Base-by-base conservation (phyloP, 1,140 invertebrate genomes). In the Drosophila micromelanica region DNA sequence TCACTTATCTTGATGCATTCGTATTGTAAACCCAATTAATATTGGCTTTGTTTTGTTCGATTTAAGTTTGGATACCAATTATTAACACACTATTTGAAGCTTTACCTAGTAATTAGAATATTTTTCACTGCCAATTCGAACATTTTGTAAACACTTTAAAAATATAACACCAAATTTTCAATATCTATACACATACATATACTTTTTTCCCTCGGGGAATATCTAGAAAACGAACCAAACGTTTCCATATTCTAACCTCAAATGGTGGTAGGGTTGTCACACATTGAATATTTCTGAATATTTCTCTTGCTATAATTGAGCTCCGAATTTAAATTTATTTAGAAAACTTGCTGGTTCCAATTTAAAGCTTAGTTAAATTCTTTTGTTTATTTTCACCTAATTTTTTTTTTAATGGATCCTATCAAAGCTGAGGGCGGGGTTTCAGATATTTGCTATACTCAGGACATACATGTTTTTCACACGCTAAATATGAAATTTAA, bases 31-130 rank as follows among this genome's bases (percentile, higher is more conserved):
- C 15, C 46, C 30, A 55, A 56, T 37, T 56, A 64, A 49, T n/a
- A 56, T 71, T 64, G 60, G 51, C 68, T 27, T 55, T 56, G 52
- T 37, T 57, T 70, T 30, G 12, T n/a, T 40, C 57, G n/a, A 37
- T 49, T 57, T 12, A 12, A 6, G 52, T 48, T 51, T 23, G 8
- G 5, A 35, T 35, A 27, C 27, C 4, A 0, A 5, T 6, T 27
- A 37, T 15, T 60, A 43, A 61, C 35, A 65, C 62, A 54, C 13
- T 3, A 13, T 49, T 67, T 20, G 2, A 67, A 69, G 57, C 40
- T 32, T 69, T 35, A 42, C 30, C 12, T 17, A 38, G 38, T 12
- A 37, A 13, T n/a, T 13, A 38, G 8, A 27, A 13, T 30, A 9
- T 3, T 30, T n/a, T 27, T 6, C 8, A 1, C 54, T 45, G 43